Conservation (phyloP, 2,113 vertebrate genomes). For the Platycercus adscitus region DNA sequence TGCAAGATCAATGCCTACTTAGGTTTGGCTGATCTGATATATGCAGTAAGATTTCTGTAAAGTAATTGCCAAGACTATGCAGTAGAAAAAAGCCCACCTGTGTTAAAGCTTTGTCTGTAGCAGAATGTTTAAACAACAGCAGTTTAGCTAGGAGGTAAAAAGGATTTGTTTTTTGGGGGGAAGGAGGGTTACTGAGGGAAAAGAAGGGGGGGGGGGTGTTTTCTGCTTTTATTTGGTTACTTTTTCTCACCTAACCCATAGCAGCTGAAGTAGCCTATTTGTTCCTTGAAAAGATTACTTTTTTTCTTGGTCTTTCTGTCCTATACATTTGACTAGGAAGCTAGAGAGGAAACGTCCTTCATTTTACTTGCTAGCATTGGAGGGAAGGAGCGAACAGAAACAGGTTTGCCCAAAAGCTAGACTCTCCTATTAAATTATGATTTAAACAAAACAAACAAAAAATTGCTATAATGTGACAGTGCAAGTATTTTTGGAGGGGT, state of each 20-base stretch:
- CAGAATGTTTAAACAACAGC: background rate
- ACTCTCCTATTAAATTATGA: background rate
- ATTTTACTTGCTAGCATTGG: background rate
- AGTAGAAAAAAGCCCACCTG: background rate
- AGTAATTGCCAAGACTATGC: background rate
- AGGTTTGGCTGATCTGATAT: background rate
- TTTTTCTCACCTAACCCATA: background rate
- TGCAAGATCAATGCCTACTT: background rate
- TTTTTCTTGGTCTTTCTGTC: background rate
- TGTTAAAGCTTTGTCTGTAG: background rate
- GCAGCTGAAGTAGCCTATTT: background rate
- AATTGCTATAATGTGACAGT: background rate
- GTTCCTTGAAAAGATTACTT: background rate
- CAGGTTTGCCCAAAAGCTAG: background rate
- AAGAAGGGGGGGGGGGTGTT: background rate
- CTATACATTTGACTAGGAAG: background rate
- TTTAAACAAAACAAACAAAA: background rate
- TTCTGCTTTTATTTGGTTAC: background rate
- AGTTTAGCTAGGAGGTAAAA: background rate
- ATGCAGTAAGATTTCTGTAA: background rate
- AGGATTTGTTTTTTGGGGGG: background rate
- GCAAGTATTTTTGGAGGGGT: background rate
- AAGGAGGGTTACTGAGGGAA: no score
- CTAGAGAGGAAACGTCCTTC: background rate
- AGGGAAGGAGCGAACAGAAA: background rate